These are phyloP conservation scores for Plotosus lineatus DNA, from an alignment of 2,113 vertebrate genomes.

Conservation along the genomic window DNA sequence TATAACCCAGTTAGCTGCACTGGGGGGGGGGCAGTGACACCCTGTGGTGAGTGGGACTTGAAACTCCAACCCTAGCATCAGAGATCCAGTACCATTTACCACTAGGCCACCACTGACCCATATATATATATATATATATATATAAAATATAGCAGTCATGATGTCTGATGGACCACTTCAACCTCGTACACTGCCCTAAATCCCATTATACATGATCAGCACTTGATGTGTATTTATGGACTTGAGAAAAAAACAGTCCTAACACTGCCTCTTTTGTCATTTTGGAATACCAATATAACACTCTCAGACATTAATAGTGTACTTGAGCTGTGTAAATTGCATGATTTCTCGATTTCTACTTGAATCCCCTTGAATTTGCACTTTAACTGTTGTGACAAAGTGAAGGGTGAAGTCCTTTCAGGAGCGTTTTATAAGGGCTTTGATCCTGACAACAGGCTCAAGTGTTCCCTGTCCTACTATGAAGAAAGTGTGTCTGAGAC, in stretches of 20 bases:
- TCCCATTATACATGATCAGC: conserved; percentile 9
- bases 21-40: too few relatives aligned
- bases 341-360: neutral
- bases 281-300: neutral
- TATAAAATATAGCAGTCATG: neutral
- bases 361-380: neutral
- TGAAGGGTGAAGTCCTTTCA: neutral
- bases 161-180: neutral
- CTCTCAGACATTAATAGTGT: neutral
- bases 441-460: neutral
- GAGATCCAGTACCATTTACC: too few relatives aligned
- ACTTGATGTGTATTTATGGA: neutral
- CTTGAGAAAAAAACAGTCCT: neutral
- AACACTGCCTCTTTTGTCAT: neutral
- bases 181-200: neutral
- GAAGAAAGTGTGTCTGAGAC: neutral
- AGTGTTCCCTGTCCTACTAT: neutral
- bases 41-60: too few relatives aligned
- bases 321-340: neutral
- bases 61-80: too few relatives aligned
- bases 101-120: too few relatives aligned
- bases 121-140: too few relatives aligned
- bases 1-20: too few relatives aligned
- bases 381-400: neutral
- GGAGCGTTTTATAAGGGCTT: neutral